Conservation (phyloP, 2,113 vertebrate species). For the Gnathonemus longibarbis region DNA sequence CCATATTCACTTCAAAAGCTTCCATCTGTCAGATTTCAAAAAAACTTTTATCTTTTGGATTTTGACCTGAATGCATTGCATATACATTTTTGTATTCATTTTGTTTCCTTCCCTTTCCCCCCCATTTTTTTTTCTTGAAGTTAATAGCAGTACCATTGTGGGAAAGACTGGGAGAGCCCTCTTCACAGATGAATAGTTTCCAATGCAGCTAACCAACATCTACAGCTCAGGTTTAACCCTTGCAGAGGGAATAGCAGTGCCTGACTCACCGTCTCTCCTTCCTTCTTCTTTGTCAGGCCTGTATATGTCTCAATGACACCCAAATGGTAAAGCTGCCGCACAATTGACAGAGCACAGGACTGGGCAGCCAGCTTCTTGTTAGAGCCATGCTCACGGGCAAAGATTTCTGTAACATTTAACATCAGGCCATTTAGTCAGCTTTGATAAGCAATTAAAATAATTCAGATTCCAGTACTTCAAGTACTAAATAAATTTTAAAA, state of each 20-base stretch:
- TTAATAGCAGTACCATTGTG: background rate
- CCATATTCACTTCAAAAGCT: slow-evolving; percentile 67
- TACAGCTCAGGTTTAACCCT: background rate
- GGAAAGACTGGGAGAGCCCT: background rate
- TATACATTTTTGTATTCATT: background rate
- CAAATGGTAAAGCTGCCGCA: slow-evolving; percentile 90
- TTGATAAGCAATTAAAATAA: background rate
- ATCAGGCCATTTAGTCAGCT: background rate
- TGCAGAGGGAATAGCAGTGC: background rate
- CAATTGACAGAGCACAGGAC: slow-evolving; percentile 85
- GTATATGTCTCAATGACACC: slow-evolving; percentile 81
- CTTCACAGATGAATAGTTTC: background rate
- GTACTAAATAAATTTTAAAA: background rate
- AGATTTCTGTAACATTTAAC: slow-evolving; percentile 66
- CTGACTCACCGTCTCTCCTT: slow-evolving; percentile 76
- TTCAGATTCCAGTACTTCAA: background rate
- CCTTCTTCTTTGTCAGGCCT: slow-evolving; percentile 87
- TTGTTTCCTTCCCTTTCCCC: background rate
- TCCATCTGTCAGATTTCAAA: slow-evolving; percentile 64
- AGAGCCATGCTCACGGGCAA: slow-evolving; percentile 85
- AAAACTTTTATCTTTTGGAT: background rate
- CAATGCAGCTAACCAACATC: background rate
- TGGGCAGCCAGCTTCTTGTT: slow-evolving; percentile 97
- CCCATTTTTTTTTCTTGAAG: background rate
- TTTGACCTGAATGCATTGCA: background rate